Evolutionary conservation across 2,888 invertebrate species (phyloP).

Genomic region (Phyllotreta cruciferae): DNA sequence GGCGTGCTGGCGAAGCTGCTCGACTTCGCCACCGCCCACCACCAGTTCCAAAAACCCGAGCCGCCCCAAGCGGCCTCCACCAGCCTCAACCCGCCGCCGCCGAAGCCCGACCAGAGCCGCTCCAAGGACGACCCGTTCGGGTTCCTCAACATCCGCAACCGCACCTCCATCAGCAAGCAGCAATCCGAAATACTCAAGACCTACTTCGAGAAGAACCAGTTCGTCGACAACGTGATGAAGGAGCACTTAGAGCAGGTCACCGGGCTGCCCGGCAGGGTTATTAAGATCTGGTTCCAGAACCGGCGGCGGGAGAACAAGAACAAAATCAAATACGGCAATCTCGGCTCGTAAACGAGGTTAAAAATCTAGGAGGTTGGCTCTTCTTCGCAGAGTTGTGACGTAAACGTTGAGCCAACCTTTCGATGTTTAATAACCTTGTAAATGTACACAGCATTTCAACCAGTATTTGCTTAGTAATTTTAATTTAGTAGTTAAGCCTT

Average conservation of each 20-base stretch:
- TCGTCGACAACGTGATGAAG: slow-evolving; percentile 27
- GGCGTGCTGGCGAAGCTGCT: slow-evolving; percentile 15
- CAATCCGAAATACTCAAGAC: slow-evolving; percentile 32
- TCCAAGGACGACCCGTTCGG: neutral
- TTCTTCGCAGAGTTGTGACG: neutral
- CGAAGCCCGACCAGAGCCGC: neutral
- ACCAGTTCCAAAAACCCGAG: slow-evolving; percentile 14
- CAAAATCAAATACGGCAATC: slow-evolving; percentile 22
- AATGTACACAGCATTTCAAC: too few species aligned
- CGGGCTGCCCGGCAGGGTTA: slow-evolving; percentile 34
- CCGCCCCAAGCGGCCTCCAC: slow-evolving; percentile 8
- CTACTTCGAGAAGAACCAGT: slow-evolving; percentile 31
- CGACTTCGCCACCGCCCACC: slow-evolving; percentile 14
- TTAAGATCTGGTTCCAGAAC: slow-evolving; percentile 39
- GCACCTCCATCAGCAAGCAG: slow-evolving; percentile 33
- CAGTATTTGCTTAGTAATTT: too few species aligned
- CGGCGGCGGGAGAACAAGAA: slow-evolving; percentile 35
- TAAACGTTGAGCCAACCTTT: too few species aligned
- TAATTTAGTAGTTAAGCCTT: too few species aligned
- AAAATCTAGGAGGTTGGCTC: neutral
- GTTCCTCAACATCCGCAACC: neutral
- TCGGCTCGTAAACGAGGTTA: neutral
- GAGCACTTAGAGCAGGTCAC: slow-evolving; percentile 32
- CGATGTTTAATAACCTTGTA: too few species aligned
- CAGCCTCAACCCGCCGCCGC: neutral